Percentiles rank a stretch among this genome's conserved stretches.
Conservation (phyloP, 2,113 vertebrate species). For the Melanerpes formicivorus region DNA sequence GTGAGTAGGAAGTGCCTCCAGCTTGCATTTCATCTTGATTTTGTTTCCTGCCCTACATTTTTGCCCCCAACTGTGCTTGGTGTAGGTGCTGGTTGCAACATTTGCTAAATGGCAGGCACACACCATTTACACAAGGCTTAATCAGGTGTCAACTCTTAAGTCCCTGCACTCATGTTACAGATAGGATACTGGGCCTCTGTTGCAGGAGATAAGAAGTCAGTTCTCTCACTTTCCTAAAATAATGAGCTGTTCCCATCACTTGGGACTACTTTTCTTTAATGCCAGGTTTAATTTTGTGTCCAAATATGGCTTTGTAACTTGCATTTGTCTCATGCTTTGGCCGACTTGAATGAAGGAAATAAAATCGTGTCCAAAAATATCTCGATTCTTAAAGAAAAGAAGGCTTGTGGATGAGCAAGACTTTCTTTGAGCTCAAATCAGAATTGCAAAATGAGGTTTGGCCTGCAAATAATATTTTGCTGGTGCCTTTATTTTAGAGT, state of each 20-base stretch:
- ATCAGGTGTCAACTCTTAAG: not conserved
- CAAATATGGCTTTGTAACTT: not conserved
- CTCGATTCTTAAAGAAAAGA: conserved; percentile 7
- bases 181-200: not conserved
- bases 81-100: not conserved
- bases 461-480: not conserved
- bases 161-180: not conserved
- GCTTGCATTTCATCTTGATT: not conserved
- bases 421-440: not conserved
- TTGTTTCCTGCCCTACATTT: not conserved
- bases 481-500: conserved; percentile 4
- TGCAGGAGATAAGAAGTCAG: not conserved
- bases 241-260: not conserved
- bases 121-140: not conserved
- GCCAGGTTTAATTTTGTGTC: not conserved
- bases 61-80: not conserved
- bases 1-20: conserved; percentile 31
- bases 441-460: not conserved
- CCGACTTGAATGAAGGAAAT: conserved; percentile 16
- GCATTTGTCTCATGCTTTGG: conserved; percentile 21
- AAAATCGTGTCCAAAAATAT: not conserved
- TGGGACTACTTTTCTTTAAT: not conserved
- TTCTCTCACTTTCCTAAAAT: not conserved
- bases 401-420: not conserved
- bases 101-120: not conserved